These are phyloP conservation scores for Diacarnus erythraeanus DNA, from an alignment of 37 sponge, comb jelly and placozoan genomes.

Conservation along the genomic window DNA sequence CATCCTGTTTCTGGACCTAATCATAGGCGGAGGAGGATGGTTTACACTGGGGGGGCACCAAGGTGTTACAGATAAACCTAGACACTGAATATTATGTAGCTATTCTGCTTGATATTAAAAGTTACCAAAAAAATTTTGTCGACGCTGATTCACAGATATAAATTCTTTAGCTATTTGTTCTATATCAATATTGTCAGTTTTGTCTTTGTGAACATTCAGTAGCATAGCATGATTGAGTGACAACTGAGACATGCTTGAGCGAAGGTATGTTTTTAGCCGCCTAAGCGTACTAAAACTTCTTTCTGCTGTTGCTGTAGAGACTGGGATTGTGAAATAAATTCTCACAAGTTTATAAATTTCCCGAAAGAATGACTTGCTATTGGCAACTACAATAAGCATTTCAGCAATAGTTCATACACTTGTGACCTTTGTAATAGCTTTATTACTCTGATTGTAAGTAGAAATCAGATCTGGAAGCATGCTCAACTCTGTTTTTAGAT, in stretches of 20 bases:
- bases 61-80: no score
- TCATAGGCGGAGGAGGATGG: no score
- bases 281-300: slow-evolving; percentile 46
- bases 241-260: slow-evolving; percentile 49
- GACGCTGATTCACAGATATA: slow-evolving; percentile 32
- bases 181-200: slow-evolving; percentile 8
- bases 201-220: slow-evolving; percentile 38
- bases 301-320: slow-evolving; percentile 42
- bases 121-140: slow-evolving; percentile 35
- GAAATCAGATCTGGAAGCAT: slow-evolving; percentile 3
- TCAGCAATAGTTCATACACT: slow-evolving; percentile 29
- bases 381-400: background rate
- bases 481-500: background rate
- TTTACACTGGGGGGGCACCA: no score
- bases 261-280: slow-evolving; percentile 51
- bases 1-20: no score
- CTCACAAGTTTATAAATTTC: slow-evolving; percentile 35
- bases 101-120: no score
- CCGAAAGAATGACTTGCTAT: slow-evolving; percentile 4
- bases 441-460: background rate
- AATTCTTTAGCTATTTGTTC: slow-evolving; percentile 17
- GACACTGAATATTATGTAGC: no score
- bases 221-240: slow-evolving; percentile 45
- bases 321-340: slow-evolving; percentile 30
- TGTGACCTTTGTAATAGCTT: slow-evolving; percentile 17